phyloP scores from a whole-genome alignment of 2,797 vertebrate species.

The Astyanax mexicanus region DNA sequence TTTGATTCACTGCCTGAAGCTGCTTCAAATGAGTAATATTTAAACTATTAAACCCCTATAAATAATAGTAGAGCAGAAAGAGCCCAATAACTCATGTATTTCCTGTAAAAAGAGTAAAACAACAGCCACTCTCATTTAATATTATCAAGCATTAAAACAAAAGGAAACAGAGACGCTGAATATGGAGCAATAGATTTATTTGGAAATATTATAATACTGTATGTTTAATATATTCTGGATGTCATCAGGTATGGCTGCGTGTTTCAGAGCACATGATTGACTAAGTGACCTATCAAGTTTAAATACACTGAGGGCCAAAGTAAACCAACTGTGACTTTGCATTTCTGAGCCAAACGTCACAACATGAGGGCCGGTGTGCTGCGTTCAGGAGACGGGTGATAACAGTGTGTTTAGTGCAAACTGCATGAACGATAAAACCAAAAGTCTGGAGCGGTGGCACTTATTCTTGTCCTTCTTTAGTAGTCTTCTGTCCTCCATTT shows the following conservation, averaged over 20 bases:
- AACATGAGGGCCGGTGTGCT: background rate
- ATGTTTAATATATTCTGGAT: background rate
- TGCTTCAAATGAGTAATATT: too few species aligned
- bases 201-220: conserved; percentile 26
- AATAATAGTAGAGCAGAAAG: background rate
- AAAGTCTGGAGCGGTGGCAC: conserved; percentile 40
- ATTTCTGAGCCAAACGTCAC: conserved; percentile 19
- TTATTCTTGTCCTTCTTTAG: conserved; percentile 43
- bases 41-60: too few species aligned
- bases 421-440: conserved; percentile 31
- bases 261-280: conserved; percentile 10
- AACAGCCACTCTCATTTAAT: too few species aligned
- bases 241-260: background rate
- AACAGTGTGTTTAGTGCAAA: conserved; percentile 35
- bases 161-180: background rate
- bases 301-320: conserved; percentile 24
- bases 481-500: conserved; percentile 19
- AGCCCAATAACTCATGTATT: too few species aligned
- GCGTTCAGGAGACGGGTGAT: conserved; percentile 27
- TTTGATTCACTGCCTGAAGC: too few species aligned
- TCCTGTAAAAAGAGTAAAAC: too few species aligned
- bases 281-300: conserved; percentile 8
- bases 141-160: background rate
- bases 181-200: conserved; percentile 28
- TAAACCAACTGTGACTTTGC: conserved; percentile 31